Base-by-base conservation (phyloP, 2,797 vertebrate genomes). In the Crocodylus rhombifer region DNA sequence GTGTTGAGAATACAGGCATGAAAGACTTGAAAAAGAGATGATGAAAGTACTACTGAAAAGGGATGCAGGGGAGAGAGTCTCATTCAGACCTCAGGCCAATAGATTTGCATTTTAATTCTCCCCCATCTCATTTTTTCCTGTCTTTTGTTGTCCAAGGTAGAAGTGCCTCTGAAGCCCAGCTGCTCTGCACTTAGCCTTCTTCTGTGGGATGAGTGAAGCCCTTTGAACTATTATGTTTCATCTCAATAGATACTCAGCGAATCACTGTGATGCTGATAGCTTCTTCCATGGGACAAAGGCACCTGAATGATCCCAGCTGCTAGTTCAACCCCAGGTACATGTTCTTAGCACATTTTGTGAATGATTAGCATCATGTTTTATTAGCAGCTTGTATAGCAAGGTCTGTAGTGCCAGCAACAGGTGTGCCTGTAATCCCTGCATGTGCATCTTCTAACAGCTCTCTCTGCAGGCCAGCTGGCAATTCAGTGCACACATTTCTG, bases 131-230 rank as follows among this genome's bases (percentile, higher is more conserved):
- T 78, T 82, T 76, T 81, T 86, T 94, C 92, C 95, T 77, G 62
- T 74, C 84, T 81, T 74, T 92, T 91, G 87, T 33, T 88, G 84
- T 76, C 77, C 92, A 94, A 75, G 30, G 86, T 6, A 21, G 85
- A 90, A 91, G 0, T 57, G 84, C 30, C 93, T 95, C 92, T 96
- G 96, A 96, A 97, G 95, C 76, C 75, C 91, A 95, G 91, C 91
- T 95, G 90, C 84, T 91, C 23, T 77, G n/a, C 65, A 77, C 62
- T 78, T 79, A 84, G 76, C 56, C 56, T 84, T 85, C 42, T 69
- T 80, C 80, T 78, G 9, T 4, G 65, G 78, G 33, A 87, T 25
- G 23, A 42, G 73, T 85, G 69, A 42, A 78, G 23, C 30, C 23
- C 94, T 96, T 93, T 89, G 94, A 96, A 95, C 93, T 77, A 25